phyloP scores from a whole-genome alignment of 1,140 invertebrate species.

The Scaptodrosophila lebanonensis region DNA sequence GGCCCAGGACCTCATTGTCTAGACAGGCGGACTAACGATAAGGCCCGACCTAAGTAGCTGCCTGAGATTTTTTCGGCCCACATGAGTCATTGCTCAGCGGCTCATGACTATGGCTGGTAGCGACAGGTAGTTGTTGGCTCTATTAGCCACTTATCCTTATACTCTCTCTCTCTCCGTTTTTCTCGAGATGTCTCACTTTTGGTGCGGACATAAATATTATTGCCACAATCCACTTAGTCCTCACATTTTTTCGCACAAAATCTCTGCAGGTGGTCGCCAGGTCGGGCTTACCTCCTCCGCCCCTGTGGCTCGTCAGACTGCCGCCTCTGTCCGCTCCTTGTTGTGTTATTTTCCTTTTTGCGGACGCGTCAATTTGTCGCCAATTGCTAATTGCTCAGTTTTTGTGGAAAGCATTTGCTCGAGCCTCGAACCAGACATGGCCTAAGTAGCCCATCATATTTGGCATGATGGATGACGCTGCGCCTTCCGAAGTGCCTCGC shows the following conservation, averaged over 20 bases:
- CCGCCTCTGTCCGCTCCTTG: neutral
- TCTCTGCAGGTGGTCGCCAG: conserved; percentile 48
- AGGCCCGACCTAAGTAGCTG: conserved; percentile 11
- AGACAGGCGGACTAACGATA: conserved; percentile 49
- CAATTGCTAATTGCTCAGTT: conserved; percentile 63
- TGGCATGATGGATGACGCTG: conserved; percentile 9
- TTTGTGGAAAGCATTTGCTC: conserved; percentile 7
- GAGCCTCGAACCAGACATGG: neutral
- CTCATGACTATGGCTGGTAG: conserved; percentile 34
- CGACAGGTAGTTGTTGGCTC: conserved; percentile 24
- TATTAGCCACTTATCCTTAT: conserved; percentile 1
- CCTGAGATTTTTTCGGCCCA: conserved; percentile 13
- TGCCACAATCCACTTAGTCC: conserved; percentile 50
- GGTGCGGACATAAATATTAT: conserved; percentile 56
- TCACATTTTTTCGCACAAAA: conserved; percentile 57
- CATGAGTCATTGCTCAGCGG: conserved; percentile 53
- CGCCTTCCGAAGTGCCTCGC: too few species aligned
- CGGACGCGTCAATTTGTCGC: conserved; percentile 62
- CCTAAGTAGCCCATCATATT: conserved; percentile 8
- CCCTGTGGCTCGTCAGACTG: neutral
- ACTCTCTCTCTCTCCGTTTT: too few species aligned
- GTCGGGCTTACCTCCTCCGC: conserved; percentile 3
- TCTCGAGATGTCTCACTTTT: too few species aligned
- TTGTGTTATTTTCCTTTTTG: conserved; percentile 23
- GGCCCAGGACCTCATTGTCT: conserved; percentile 29